Evolutionary conservation across 2,797 vertebrate genomes (phyloP), one percentile per base, ranked within the genome.

Genomic region (Dendrocincla fuliginosa): DNA sequence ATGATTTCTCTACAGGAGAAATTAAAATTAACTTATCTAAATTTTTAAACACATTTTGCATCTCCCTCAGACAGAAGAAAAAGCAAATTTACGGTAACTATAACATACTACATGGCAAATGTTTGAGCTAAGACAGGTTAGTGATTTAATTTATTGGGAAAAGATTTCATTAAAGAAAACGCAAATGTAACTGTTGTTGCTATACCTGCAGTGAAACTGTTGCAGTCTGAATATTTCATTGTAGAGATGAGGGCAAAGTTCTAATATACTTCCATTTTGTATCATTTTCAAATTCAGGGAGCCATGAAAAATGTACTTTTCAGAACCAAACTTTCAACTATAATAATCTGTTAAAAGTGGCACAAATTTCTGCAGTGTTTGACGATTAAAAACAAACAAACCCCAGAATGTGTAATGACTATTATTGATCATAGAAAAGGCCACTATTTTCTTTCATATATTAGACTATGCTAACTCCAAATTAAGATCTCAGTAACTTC

Each of bases 31-130:
- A 87, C 23, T 56, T 57, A 65, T 27, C 71, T 63, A 68, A 64
- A 42, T 70, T 87, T 77, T 77, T 84, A 63, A 75, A 60, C 27
- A 89, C 19, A 77, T 85, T 85, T 84, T 84, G 17, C 46, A 77
- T 42, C 41, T 87, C 18, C 13, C 17, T 69, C 52, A 74, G 64
- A 89, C 16, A 64, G n/a, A 94, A 87, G 33, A 81, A 82, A 83
- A 91, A 82, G 60, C 46, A 91, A 92, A 96, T 92, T 83, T 90
- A 37, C 35, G 16, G 27, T 70, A 79, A 64, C 47, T 74, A 39
- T 76, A 82, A 63, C 20, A 83, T 37, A 30, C 37, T 53, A 70
- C 27, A 53, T 44, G 32, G 53, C 44, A 95, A 94, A 92, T 95
- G 70, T 95, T 94, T 84, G 71, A 90, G 33, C 33, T 90, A 70